Evolutionary conservation across 2,113 vertebrate species (phyloP).

Genomic region (Oxyruncus cristatus): DNA sequence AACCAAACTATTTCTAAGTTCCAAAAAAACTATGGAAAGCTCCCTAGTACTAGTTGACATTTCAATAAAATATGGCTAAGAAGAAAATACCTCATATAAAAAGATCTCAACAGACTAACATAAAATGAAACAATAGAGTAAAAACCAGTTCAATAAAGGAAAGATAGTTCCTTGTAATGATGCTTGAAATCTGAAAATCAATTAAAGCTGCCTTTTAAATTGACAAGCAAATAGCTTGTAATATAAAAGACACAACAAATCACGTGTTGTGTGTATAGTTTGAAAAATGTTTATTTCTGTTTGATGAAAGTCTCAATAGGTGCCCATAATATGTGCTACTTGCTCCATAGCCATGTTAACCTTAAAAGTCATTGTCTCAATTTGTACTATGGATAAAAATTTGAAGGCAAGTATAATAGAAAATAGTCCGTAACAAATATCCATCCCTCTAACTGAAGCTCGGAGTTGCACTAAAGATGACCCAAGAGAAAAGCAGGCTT

Average conservation of each 20-base stretch:
- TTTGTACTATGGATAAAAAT: background rate
- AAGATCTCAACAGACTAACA: slow-evolving; percentile 41
- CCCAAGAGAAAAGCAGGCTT: background rate
- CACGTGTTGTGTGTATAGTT: background rate
- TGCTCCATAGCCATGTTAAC: background rate
- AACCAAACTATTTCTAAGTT: slow-evolving; percentile 67
- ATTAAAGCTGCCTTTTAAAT: slow-evolving; percentile 25
- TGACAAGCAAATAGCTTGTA: background rate
- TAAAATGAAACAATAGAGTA: slow-evolving; percentile 57
- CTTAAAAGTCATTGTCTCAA: background rate
- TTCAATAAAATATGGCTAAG: slow-evolving; percentile 75
- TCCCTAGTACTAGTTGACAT: slow-evolving; percentile 60
- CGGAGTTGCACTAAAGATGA: background rate
- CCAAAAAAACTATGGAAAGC: slow-evolving; percentile 66
- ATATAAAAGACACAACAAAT: background rate
- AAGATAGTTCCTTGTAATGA: slow-evolving; percentile 12
- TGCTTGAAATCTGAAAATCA: slow-evolving; percentile 36
- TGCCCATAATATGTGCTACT: background rate
- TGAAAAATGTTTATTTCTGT: background rate
- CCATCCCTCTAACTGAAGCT: background rate
- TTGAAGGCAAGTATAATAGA: background rate
- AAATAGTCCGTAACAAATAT: background rate
- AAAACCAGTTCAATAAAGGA: slow-evolving; percentile 35
- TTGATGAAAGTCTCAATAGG: background rate
- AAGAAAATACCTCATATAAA: slow-evolving; percentile 67